Evolutionary conservation across 2,888 invertebrate genomes (phyloP).

Genomic region (Lymantria dispar): DNA sequence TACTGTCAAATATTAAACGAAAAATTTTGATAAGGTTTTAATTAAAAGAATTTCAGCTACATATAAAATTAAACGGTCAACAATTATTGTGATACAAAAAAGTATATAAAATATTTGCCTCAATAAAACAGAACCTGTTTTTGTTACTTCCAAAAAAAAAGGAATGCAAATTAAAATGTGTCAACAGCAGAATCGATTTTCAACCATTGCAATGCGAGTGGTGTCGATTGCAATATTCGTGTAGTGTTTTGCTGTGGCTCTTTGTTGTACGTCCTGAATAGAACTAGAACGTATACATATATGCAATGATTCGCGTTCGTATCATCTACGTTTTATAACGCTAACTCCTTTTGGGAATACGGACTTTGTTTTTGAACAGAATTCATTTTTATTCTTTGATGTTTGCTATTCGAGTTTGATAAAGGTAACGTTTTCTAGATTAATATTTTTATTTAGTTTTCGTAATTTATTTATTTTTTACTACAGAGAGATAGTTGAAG

Average conservation of each 20-base stretch:
- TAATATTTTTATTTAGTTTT: no score
- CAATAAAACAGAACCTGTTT: slow-evolving; percentile 20
- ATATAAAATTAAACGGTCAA: no score
- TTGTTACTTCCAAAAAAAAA: slow-evolving; percentile 29
- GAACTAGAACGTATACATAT: slow-evolving; percentile 9
- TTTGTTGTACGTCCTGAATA: slow-evolving; percentile 30
- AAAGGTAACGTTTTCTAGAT: no score
- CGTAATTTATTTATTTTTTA: no score
- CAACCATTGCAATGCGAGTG: slow-evolving; percentile 22
- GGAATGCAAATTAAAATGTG: slow-evolving; percentile 54
- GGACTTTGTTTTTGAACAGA: slow-evolving; percentile 11
- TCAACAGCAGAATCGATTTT: slow-evolving; percentile 44
- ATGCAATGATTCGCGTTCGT: slow-evolving; percentile 14
- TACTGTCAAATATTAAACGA: no score
- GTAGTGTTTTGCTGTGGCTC: slow-evolving; percentile 28
- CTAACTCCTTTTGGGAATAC: slow-evolving; percentile 11
- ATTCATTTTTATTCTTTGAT: not conserved
- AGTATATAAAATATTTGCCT: not conserved
- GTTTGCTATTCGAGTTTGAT: no score
- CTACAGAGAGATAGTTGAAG: no score
- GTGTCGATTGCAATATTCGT: slow-evolving; percentile 44
- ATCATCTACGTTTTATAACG: slow-evolving; percentile 15
- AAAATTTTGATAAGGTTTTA: no score
- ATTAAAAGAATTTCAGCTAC: no score
- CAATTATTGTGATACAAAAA: no score